A percentile compares a stretch with the other conserved stretches of the same genome.
Conservation (phyloP, 92 coral and sea anemone species). For the Paragorgia papillata region DNA sequence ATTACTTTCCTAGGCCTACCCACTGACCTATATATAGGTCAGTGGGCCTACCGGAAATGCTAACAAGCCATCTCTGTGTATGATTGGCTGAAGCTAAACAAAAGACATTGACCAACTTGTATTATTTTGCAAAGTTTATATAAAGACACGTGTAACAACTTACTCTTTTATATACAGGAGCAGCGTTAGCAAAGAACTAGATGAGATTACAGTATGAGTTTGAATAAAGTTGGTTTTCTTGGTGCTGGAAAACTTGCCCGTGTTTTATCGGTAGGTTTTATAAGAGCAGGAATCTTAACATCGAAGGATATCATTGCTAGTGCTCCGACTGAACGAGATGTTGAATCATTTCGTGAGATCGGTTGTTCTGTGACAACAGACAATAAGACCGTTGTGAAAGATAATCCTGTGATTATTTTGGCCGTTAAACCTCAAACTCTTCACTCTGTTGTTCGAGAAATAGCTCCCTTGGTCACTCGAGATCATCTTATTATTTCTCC, state of each 20-base stretch:
- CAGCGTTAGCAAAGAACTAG: too few species aligned
- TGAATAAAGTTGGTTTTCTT: slow-evolving; percentile 83
- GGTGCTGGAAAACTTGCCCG: slow-evolving; percentile 98
- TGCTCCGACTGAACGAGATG: slow-evolving; percentile 83
- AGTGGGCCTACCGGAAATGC: too few species aligned
- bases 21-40: too few species aligned
- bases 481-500: slow-evolving; percentile 91
- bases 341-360: slow-evolving; percentile 68
- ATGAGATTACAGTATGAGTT: slow-evolving; percentile 67
- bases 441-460: slow-evolving; percentile 82
- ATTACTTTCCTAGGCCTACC: too few species aligned
- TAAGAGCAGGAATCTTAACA: slow-evolving; percentile 82
- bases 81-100: too few species aligned
- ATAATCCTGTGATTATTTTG: slow-evolving; percentile 70
- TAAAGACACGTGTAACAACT: too few species aligned
- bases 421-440: slow-evolving; percentile 89
- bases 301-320: slow-evolving; percentile 89
- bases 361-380: slow-evolving; percentile 91
- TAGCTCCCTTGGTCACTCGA: slow-evolving; percentile 87
- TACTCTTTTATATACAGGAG: too few species aligned
- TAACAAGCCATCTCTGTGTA: too few species aligned
- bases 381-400: slow-evolving; percentile 83
- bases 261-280: slow-evolving; percentile 84
- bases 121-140: too few species aligned
- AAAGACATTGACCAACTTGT: too few species aligned